Conservation (phyloP, 53 echinoderm and acorn worm species). For the Antedon mediterranea region DNA sequence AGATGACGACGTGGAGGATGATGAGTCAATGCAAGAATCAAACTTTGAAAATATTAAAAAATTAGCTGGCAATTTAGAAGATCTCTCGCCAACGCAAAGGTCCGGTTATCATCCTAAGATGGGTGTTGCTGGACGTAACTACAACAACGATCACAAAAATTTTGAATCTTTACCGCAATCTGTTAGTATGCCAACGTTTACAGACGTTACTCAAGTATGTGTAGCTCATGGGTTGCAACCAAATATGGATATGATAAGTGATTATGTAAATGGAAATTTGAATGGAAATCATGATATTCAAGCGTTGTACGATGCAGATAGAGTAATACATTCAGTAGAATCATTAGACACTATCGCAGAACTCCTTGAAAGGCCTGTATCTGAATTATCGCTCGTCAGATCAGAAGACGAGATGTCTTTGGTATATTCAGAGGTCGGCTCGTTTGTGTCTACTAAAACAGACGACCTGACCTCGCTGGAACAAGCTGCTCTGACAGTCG, state of each 20-base stretch:
- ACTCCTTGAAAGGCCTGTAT: constrained; percentile 74
- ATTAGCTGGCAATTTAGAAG: not conserved
- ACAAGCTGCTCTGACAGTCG: constrained; percentile 53
- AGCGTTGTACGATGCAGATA: constrained; percentile 36
- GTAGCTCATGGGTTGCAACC: constrained; percentile 4
- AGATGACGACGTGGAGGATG: constrained; percentile 1
- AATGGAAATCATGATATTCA: constrained; percentile 10
- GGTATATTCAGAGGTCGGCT: constrained; percentile 84
- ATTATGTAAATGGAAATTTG: constrained; percentile 12
- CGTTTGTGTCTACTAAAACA: constrained; percentile 76
- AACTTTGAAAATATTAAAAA: not conserved
- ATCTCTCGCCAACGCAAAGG: not conserved
- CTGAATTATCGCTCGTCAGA: constrained; percentile 27
- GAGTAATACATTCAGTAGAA: constrained; percentile 56
- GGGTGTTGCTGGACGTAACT: not conserved
- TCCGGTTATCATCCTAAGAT: not conserved
- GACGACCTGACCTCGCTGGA: constrained; percentile 65
- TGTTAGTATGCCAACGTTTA: not conserved
- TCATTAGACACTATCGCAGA: constrained; percentile 73
- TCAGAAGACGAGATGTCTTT: constrained; percentile 85
- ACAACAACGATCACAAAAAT: not conserved
- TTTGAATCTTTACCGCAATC: not conserved
- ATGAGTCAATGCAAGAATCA: not conserved
- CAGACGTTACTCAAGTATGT: not conserved
- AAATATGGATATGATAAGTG: constrained; percentile 17